Evolutionary conservation across 1,140 invertebrate species (phyloP), one percentile per base, ranked within the genome.

Genomic region (Drosophila azteca): DNA sequence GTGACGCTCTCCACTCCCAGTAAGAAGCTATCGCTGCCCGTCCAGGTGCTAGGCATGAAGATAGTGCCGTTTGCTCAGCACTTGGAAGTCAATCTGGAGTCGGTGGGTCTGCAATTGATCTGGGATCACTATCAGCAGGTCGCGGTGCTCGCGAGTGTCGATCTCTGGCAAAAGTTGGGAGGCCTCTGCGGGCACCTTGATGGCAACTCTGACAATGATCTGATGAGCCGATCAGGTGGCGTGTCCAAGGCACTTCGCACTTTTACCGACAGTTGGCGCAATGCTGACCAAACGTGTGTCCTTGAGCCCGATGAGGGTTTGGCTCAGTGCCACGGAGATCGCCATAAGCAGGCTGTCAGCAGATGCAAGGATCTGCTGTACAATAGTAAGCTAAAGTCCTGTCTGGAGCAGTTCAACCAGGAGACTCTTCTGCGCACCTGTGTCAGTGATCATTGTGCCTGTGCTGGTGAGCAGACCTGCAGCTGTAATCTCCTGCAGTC

Each of bases 141-240:
- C 3, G 92, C 94, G 69, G 90, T 95, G 2, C 94, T 95, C 81
- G 94, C 94, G 0, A 93, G 94, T 3, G 94, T 95, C 48, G 93
- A 93, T 20, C 84, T 96, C 24, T 97, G 95, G 95, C 96, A 96
- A 82, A 94, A 94, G 74, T 96, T 96, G 0, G 93, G 94, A 70
- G 97, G 97, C 43, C 91, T 98, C 0, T 98, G 97, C 88, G 97
- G 97, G 0, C 93, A 92, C 3, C 93, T 96, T 55, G 95, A 98
- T 91, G 95, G 95, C 0, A 92, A 94, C 66, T 82, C 91, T 4
- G 90, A 91, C 3, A 95, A 97, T 83, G 97, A 98, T 90, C 93
- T 97, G 45, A 90, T 92, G 20, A 94, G 92, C 0, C 94, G 93
- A 78, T 94, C 94, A 57, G 94, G 94, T 1, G 91, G 74, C 9